Evolutionary conservation across 37 sponge, comb jelly and placozoan species (phyloP).

Genomic region (Halichondria panicea): DNA sequence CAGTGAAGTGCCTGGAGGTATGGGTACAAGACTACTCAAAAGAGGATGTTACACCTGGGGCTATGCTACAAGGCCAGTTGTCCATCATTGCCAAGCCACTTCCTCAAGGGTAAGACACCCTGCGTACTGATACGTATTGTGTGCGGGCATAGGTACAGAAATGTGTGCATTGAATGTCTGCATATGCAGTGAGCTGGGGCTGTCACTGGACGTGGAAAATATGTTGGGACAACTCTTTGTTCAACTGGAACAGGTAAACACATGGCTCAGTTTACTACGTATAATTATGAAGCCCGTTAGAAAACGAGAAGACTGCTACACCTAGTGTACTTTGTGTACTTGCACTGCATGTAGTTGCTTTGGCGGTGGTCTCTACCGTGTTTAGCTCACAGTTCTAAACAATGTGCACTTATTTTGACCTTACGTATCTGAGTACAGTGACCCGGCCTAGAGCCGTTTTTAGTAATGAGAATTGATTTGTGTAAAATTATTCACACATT

Average conservation of each 20-base stretch:
- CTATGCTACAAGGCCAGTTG: constrained; percentile 14
- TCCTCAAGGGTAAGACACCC: constrained; percentile 27
- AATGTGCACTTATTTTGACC: no score
- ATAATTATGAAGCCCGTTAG: neutral
- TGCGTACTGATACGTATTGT: neutral
- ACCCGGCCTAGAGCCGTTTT: no score
- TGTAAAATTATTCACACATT: constrained; percentile 9
- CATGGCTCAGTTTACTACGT: neutral
- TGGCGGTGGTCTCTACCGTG: no score
- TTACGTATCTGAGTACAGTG: no score
- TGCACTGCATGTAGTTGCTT: neutral
- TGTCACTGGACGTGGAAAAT: constrained; percentile 38
- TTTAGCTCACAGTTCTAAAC: no score
- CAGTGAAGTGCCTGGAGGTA: constrained; percentile 28
- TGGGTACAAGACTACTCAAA: constrained; percentile 12
- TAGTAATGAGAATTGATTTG: no score
- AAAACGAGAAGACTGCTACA: neutral
- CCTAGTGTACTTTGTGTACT: neutral
- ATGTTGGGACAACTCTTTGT: constrained; percentile 9
- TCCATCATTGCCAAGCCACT: constrained; percentile 30
- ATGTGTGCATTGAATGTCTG: neutral
- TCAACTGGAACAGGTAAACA: constrained; percentile 11
- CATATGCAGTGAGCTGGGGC: constrained; percentile 32
- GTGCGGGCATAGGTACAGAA: neutral
- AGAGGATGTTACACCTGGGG: neutral